Conservation (phyloP, 2,888 invertebrate species). For the Rhogogaster chlorosoma region DNA sequence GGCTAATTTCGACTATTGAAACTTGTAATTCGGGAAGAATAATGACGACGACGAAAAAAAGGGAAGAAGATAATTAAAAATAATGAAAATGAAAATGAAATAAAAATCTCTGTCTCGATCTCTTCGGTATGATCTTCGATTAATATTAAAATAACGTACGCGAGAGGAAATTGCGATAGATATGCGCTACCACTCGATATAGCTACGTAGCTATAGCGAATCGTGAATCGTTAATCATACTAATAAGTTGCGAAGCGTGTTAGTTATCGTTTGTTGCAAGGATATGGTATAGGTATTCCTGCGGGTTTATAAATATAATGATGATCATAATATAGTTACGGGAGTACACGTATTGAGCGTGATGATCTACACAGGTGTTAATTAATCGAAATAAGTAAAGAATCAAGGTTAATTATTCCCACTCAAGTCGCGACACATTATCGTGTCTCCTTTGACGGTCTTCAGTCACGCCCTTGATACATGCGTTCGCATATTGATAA, state of each 20-base stretch:
- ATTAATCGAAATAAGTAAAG: conserved; percentile 1
- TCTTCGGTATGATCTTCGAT: not conserved
- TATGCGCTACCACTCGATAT: conserved; percentile 33
- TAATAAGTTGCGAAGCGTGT: not conserved
- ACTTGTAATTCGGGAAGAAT: too few species aligned
- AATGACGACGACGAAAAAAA: not conserved
- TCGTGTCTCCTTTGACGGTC: not conserved
- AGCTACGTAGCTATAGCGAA: conserved; percentile 12
- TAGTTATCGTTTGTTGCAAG: not conserved
- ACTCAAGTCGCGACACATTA: not conserved
- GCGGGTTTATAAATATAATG: not conserved
- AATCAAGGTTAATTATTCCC: not conserved
- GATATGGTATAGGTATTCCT: not conserved
- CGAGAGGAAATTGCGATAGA: conserved; percentile 50
- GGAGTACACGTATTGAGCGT: not conserved
- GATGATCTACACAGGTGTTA: not conserved
- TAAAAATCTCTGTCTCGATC: not conserved
- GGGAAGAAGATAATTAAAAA: too few species aligned
- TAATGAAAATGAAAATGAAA: too few species aligned
- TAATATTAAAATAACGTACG: conserved; percentile 28
- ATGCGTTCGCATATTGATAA: not conserved
- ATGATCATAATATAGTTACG: not conserved
- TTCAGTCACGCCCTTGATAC: not conserved
- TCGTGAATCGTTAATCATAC: conserved; percentile 24
- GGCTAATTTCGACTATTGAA: too few species aligned